Conservation (phyloP, 2,888 invertebrate genomes). For the Tipula confusa region DNA sequence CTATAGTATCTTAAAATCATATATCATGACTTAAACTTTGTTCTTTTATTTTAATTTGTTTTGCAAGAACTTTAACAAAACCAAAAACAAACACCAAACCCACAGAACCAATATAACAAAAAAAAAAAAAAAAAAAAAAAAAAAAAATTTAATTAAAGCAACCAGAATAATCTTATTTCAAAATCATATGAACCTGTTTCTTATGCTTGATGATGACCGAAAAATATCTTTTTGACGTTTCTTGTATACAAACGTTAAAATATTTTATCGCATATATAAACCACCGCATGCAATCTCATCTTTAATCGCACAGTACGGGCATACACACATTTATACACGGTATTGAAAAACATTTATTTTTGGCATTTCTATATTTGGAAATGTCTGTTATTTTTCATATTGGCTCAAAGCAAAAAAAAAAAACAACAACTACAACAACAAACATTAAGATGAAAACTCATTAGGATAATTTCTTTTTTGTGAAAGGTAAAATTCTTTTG, state of each 20-base stretch:
- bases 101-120: neutral
- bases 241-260: neutral
- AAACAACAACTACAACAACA: neutral
- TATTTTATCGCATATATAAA: neutral
- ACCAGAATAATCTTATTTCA: neutral
- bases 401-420: neutral
- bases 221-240: neutral
- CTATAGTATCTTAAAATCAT: neutral
- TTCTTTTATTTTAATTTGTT: too few relatives aligned
- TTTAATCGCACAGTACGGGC: neutral
- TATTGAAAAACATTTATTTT: neutral
- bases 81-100: neutral
- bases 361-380: neutral
- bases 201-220: neutral
- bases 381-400: neutral
- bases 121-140: neutral
- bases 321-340: neutral
- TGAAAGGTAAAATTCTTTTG: neutral
- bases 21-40: neutral
- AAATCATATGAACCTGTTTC: neutral
- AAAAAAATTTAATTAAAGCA: neutral
- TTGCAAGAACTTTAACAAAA: too few relatives aligned
- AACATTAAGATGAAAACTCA: neutral
- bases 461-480: slow-evolving; percentile 13
- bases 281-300: neutral